Evolutionary conservation across 2,888 invertebrate genomes (phyloP).

Genomic region (Octodonta nipae): DNA sequence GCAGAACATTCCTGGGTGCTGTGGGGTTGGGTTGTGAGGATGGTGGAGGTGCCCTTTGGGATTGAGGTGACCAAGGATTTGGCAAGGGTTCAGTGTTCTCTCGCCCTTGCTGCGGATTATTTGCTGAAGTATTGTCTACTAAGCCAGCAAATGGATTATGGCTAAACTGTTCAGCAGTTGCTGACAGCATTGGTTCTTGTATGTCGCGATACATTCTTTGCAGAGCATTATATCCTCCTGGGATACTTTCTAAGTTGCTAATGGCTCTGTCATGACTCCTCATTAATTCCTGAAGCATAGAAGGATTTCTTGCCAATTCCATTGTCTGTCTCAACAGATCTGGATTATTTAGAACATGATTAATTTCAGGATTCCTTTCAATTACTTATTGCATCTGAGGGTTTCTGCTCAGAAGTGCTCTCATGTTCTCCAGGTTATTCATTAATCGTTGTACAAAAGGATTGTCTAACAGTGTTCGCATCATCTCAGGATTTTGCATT

Average conservation of each 20-base stretch:
- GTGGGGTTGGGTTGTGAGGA: slow-evolving; percentile 7
- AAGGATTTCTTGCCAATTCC: slow-evolving; percentile 92
- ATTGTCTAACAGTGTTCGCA: slow-evolving; percentile 86
- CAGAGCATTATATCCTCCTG: slow-evolving; percentile 74
- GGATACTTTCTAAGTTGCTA: slow-evolving; percentile 86
- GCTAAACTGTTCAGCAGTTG: slow-evolving; percentile 75
- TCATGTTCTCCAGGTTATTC: slow-evolving; percentile 92
- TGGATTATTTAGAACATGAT: slow-evolving; percentile 94
- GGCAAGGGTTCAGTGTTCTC: slow-evolving; percentile 89
- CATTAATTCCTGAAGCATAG: slow-evolving; percentile 97
- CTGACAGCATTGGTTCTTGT: slow-evolving; percentile 92
- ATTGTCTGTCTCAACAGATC: slow-evolving; percentile 88
- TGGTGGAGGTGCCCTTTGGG: too few species aligned
- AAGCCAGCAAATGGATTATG: slow-evolving; percentile 82
- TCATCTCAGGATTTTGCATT: slow-evolving; percentile 76
- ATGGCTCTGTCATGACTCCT: slow-evolving; percentile 92
- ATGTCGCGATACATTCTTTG: slow-evolving; percentile 50
- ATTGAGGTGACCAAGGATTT: slow-evolving; percentile 97
- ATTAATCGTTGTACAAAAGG: slow-evolving; percentile 89
- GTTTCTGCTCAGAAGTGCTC: slow-evolving; percentile 81
- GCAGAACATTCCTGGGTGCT: slow-evolving; percentile 28
- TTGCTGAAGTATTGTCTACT: slow-evolving; percentile 43
- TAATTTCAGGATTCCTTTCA: slow-evolving; percentile 92
- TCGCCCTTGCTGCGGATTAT: slow-evolving; percentile 47
- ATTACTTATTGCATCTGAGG: slow-evolving; percentile 96